Conservation (phyloP, 2,797 vertebrate genomes). For the Sebastes miniatus region DNA sequence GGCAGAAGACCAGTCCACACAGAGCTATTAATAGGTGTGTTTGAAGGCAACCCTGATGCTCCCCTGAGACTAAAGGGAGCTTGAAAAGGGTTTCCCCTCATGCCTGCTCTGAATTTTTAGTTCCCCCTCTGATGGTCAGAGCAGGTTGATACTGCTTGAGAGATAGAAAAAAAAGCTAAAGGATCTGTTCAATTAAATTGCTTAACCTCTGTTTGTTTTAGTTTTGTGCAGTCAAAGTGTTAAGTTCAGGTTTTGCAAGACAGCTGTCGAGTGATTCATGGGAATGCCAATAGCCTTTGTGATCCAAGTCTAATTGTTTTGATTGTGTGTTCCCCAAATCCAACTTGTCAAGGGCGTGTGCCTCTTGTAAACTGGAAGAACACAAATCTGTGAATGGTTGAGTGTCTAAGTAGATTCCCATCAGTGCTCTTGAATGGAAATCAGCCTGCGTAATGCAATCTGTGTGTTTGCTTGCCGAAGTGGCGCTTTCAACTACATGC, state of each 20-base stretch:
- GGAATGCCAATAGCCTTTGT: slow-evolving; percentile 19
- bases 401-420: slow-evolving; percentile 21
- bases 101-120: neutral
- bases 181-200: neutral
- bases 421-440: slow-evolving; percentile 18
- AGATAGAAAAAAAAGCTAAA: neutral
- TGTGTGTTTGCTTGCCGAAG: slow-evolving; percentile 32
- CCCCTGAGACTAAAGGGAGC: neutral
- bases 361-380: neutral
- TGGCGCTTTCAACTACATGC: slow-evolving; percentile 3
- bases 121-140: neutral
- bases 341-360: neutral
- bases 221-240: neutral
- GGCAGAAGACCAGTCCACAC: neutral
- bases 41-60: slow-evolving; percentile 20
- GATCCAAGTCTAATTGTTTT: slow-evolving; percentile 4
- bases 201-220: slow-evolving; percentile 23
- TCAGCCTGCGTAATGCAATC: slow-evolving; percentile 24
- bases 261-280: slow-evolving; percentile 1
- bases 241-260: neutral
- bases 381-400: neutral
- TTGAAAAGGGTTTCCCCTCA: neutral
- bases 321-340: neutral
- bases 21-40: slow-evolving; percentile 29
- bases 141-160: neutral